Conservation (phyloP, 2,113 vertebrate genomes). For the Trogon surrucura region DNA sequence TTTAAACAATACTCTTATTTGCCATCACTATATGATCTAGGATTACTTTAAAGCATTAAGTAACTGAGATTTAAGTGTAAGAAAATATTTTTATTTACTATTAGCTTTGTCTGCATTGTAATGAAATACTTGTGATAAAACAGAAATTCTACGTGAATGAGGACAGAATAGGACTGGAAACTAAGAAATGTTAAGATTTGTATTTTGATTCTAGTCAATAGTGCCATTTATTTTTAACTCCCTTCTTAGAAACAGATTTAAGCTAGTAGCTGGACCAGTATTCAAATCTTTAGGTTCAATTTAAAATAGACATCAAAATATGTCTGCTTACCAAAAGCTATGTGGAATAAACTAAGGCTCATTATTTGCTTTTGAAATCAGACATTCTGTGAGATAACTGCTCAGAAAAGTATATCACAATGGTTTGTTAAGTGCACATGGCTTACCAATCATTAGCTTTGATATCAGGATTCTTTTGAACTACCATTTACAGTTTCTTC, state of each 20-base stretch:
- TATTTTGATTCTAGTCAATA: not conserved
- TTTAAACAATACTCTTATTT: not conserved
- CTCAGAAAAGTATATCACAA: not conserved
- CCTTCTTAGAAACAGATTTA: not conserved
- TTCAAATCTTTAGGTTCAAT: not conserved
- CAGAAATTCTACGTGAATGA: not conserved
- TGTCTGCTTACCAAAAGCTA: not conserved
- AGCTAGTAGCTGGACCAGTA: not conserved
- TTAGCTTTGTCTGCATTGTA: not conserved
- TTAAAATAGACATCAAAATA: not conserved
- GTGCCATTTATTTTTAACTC: not conserved
- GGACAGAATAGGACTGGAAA: not conserved
- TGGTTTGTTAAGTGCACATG: not conserved
- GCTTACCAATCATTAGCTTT: not conserved
- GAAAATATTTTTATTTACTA: not conserved
- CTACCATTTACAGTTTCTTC: not conserved
- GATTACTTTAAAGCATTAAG: not conserved
- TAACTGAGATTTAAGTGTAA: not conserved
- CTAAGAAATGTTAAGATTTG: not conserved
- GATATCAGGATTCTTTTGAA: constrained; percentile 28
- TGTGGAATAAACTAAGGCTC: not conserved
- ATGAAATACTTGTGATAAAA: not conserved
- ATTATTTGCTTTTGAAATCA: constrained; percentile 5
- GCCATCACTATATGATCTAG: not conserved
- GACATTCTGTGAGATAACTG: not conserved